These are phyloP conservation scores for Verasper variegatus DNA, from an alignment of 2,113 vertebrate species.

Conservation along the genomic window DNA sequence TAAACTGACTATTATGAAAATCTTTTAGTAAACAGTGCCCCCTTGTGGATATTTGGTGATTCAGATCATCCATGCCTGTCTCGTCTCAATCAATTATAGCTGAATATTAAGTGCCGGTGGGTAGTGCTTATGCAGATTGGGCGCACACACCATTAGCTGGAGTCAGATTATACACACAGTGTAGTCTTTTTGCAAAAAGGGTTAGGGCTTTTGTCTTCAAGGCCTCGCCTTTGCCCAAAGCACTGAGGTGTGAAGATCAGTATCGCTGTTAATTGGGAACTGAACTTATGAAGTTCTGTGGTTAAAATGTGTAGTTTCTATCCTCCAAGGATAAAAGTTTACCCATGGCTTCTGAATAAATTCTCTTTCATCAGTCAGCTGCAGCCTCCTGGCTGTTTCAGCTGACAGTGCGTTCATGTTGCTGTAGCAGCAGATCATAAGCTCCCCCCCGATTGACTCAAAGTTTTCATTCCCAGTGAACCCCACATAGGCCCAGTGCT, in stretches of 20 bases:
- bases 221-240: slow-evolving; percentile 19
- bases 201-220: not conserved
- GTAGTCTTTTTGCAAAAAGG: slow-evolving; percentile 3
- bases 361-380: slow-evolving; percentile 51
- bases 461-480: slow-evolving; percentile 12
- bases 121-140: not conserved
- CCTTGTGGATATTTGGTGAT: slow-evolving; percentile 30
- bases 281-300: slow-evolving; percentile 11
- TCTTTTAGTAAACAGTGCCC: slow-evolving; percentile 38
- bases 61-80: not conserved
- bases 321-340: slow-evolving; percentile 33
- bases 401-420: slow-evolving; percentile 45
- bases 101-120: not conserved
- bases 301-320: slow-evolving; percentile 21
- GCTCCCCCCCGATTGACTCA: not conserved
- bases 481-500: slow-evolving; percentile 1
- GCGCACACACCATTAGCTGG: slow-evolving; percentile 4
- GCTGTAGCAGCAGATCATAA: slow-evolving; percentile 30
- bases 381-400: slow-evolving; percentile 49
- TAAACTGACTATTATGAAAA: slow-evolving; percentile 2
- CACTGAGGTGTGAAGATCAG: slow-evolving; percentile 8
- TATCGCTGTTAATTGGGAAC: not conserved
- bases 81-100: not conserved
- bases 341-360: slow-evolving; percentile 38
- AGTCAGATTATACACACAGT: slow-evolving; percentile 18